Evolutionary conservation across 2,888 invertebrate species (phyloP).

Genomic region (Biston betularia): DNA sequence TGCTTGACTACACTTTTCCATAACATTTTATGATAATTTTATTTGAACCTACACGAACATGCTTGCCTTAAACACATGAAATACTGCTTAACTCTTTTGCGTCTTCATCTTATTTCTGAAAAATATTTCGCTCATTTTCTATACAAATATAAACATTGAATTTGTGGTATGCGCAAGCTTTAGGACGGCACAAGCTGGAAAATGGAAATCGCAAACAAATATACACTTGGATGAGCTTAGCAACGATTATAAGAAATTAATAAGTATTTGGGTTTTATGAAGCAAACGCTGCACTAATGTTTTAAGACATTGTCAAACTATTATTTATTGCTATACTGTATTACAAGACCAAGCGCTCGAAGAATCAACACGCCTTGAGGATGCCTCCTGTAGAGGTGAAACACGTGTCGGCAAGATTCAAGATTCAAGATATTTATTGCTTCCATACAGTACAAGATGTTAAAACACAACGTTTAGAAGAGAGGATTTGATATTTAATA

Average conservation of each 20-base stretch:
- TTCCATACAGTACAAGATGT: no score
- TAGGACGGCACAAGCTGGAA: slow-evolving; percentile 16
- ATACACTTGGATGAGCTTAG: slow-evolving; percentile 14
- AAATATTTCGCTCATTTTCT: slow-evolving; percentile 36
- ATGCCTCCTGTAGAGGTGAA: no score
- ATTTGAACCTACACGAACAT: slow-evolving; percentile 67
- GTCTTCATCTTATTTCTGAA: slow-evolving; percentile 38
- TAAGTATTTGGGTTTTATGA: slow-evolving; percentile 9
- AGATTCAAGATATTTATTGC: no score
- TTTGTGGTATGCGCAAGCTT: slow-evolving; percentile 21
- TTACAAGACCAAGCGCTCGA: no score
- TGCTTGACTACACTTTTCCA: slow-evolving; percentile 69
- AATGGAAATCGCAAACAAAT: slow-evolving; percentile 21
- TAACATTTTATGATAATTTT: slow-evolving; percentile 78
- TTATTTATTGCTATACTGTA: no score
- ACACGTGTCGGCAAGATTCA: no score
- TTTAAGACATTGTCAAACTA: no score
- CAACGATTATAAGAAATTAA: slow-evolving; percentile 12
- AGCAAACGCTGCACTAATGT: neutral
- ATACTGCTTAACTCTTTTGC: slow-evolving; percentile 48
- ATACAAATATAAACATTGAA: slow-evolving; percentile 39
- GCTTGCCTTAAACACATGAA: slow-evolving; percentile 49
- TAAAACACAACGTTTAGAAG: no score
- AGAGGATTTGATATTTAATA: no score
- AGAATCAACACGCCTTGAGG: no score